Conservation (phyloP, 2,113 vertebrate species). For the Oreochromis aureus region DNA sequence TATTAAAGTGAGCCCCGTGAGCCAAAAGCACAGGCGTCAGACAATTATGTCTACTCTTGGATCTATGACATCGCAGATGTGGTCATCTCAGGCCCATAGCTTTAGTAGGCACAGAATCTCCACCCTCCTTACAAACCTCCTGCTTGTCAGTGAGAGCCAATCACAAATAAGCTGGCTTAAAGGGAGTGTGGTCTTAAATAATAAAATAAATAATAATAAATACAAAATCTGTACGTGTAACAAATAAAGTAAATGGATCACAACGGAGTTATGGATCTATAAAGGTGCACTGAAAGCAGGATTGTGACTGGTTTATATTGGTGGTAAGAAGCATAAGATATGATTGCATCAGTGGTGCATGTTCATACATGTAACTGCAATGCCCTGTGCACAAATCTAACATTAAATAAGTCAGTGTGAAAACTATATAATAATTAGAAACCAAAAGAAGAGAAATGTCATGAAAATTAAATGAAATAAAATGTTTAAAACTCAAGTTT, state of each 20-base stretch:
- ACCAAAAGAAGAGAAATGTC: background rate
- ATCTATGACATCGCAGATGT: background rate
- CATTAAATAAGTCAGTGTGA: background rate
- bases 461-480: background rate
- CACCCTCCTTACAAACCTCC: background rate
- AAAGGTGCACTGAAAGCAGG: background rate
- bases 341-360: background rate
- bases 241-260: background rate
- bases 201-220: background rate
- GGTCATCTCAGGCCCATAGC: background rate
- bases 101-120: background rate
- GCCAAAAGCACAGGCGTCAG: background rate
- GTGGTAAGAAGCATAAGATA: background rate
- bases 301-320: background rate
- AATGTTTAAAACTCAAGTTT: background rate
- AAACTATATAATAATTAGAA: background rate
- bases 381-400: background rate
- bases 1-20: background rate
- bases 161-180: background rate
- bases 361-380: background rate
- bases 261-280: background rate
- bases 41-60: background rate
- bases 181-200: background rate
- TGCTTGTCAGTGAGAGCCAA: background rate
- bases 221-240: fast-evolving